These are phyloP conservation scores for Onthophagus sagittarius DNA, from an alignment of 2,888 invertebrate species.

Conservation along the genomic window DNA sequence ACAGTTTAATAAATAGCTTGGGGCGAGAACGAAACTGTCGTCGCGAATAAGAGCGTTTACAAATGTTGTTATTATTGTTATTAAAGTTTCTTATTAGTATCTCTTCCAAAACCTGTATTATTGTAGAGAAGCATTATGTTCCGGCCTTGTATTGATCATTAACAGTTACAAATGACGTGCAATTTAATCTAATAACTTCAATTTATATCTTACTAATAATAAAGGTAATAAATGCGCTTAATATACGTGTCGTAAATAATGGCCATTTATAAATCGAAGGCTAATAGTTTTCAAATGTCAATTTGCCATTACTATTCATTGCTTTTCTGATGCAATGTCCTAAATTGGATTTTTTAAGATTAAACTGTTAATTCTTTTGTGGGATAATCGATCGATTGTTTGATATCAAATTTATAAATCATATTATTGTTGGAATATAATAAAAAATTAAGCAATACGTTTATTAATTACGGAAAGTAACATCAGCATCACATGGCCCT, in stretches of 20 bases:
- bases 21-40: not conserved
- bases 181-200: not conserved
- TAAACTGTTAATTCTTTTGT: no score
- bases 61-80: not conserved
- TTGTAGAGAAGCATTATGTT: not conserved
- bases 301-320: not conserved
- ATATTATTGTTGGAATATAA: not conserved
- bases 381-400: no score
- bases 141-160: not conserved
- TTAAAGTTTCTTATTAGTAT: not conserved
- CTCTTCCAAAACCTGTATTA: not conserved
- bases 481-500: slow-evolving; percentile 27
- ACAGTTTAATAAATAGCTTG: slow-evolving; percentile 24
- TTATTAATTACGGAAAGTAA: slow-evolving; percentile 19
- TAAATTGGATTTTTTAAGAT: not conserved
- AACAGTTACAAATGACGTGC: not conserved
- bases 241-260: not conserved
- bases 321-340: not conserved
- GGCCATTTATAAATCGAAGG: not conserved
- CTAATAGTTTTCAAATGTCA: not conserved
- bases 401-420: not conserved
- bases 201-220: not conserved
- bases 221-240: not conserved
- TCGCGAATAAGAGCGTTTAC: slow-evolving; percentile 6
- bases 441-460: not conserved